Conservation (phyloP, 2,797 vertebrate genomes). For the Artibeus jamaicensis region DNA sequence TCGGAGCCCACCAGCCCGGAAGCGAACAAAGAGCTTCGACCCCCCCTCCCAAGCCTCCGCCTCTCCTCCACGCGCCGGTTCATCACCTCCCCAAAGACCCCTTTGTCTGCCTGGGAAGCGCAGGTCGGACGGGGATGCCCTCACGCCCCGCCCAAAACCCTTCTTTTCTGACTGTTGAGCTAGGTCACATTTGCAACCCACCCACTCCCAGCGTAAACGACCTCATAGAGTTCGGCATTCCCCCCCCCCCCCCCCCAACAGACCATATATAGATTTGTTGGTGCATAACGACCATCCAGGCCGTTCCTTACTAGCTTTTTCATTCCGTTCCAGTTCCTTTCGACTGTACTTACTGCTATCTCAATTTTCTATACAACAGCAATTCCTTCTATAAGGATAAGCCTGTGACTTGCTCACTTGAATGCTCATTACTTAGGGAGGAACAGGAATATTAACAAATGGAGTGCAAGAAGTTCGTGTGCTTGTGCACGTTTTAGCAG, state of each 20-base stretch:
- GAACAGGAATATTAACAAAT: background rate
- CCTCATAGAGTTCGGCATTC: background rate
- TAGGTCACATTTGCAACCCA: background rate
- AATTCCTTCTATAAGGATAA: background rate
- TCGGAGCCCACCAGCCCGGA: background rate
- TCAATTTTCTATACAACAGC: background rate
- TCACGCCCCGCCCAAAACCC: background rate
- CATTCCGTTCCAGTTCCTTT: background rate
- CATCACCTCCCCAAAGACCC: conserved; percentile 54
- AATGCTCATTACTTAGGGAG: background rate
- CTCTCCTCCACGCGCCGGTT: background rate
- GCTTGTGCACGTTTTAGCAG: background rate
- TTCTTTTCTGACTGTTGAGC: background rate
- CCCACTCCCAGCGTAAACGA: background rate
- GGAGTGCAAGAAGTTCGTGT: conserved; percentile 52
- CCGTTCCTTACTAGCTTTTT: background rate
- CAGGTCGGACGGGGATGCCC: background rate
- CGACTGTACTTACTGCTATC: background rate
- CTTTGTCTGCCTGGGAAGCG: conserved; percentile 62
- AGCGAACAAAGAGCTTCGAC: conserved; percentile 64
- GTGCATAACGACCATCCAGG: background rate
- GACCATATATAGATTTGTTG: background rate
- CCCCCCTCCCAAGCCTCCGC: background rate
- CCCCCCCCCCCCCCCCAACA: background rate
- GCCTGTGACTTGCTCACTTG: background rate